Percentiles rank a stretch among this genome's conserved stretches.
Conservation (phyloP, 2,797 vertebrate species). For the Nyctibius grandis region DNA sequence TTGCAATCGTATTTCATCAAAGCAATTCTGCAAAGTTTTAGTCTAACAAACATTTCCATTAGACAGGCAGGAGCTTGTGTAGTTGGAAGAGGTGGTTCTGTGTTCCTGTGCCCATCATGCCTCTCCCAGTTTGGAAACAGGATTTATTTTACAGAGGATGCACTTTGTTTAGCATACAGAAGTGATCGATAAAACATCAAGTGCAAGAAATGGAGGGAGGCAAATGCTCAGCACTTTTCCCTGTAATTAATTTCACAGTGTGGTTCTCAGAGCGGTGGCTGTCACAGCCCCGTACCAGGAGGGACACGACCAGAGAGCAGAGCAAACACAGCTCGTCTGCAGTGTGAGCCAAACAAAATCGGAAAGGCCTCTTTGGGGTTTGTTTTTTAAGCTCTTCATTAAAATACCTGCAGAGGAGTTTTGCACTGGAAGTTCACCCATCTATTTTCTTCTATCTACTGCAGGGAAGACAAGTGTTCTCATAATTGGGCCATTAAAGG, state of each 20-base stretch:
- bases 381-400: background rate
- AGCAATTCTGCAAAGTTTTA: background rate
- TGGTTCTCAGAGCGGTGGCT: background rate
- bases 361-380: background rate
- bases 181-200: slow-evolving; percentile 3
- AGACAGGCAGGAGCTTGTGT: background rate
- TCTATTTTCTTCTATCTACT: slow-evolving; percentile 63
- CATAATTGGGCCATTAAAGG: slow-evolving; percentile 77
- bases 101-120: background rate
- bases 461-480: slow-evolving; percentile 59
- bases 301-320: slow-evolving; percentile 21
- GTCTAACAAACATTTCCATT: background rate
- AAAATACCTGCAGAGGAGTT: background rate
- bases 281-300: background rate
- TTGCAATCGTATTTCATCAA: too few species aligned
- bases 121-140: background rate
- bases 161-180: background rate
- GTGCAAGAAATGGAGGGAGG: background rate
- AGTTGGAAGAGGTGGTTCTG: background rate
- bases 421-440: slow-evolving; percentile 29
- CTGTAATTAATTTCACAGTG: slow-evolving; percentile 39
- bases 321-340: background rate
- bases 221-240: slow-evolving; percentile 23
- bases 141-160: background rate
- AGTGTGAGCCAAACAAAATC: background rate